Conservation (phyloP, 1,140 invertebrate genomes). For the Drosophila biarmipes region DNA sequence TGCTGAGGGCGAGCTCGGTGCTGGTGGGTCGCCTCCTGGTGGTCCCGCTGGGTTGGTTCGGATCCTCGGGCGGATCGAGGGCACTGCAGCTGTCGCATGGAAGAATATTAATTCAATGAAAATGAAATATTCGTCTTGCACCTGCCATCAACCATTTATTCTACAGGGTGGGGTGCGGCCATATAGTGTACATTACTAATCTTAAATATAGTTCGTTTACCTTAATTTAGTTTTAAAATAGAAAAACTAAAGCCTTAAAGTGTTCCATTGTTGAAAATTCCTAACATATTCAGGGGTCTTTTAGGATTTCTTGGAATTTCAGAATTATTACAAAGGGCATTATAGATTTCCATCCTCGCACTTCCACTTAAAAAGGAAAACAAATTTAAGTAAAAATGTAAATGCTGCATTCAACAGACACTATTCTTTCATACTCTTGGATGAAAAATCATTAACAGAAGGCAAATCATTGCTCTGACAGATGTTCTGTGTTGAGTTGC, state of each 20-base stretch:
- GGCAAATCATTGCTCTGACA: neutral
- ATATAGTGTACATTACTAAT: neutral
- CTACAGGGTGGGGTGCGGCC: constrained; percentile 15
- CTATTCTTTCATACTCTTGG: no score
- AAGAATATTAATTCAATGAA: neutral
- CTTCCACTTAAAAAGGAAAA: no score
- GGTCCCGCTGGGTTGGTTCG: constrained; percentile 23
- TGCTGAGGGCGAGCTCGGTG: constrained; percentile 69
- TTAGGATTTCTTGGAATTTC: neutral
- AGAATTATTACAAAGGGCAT: no score
- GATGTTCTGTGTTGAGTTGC: neutral
- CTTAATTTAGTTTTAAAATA: neutral
- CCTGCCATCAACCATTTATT: constrained; percentile 33
- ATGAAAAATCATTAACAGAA: neutral
- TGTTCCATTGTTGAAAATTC: neutral
- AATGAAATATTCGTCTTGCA: neutral
- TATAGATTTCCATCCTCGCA: no score
- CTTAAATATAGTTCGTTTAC: no score
- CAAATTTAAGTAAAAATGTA: neutral
- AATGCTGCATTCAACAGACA: neutral
- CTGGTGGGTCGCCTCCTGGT: constrained; percentile 49
- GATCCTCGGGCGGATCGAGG: constrained; percentile 46
- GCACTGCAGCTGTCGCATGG: constrained; percentile 57
- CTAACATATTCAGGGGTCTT: neutral
- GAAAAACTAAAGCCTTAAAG: neutral